Evolutionary conservation across 92 coral and sea anemone species (phyloP).

Genomic region (Virgularia gustaviana): DNA sequence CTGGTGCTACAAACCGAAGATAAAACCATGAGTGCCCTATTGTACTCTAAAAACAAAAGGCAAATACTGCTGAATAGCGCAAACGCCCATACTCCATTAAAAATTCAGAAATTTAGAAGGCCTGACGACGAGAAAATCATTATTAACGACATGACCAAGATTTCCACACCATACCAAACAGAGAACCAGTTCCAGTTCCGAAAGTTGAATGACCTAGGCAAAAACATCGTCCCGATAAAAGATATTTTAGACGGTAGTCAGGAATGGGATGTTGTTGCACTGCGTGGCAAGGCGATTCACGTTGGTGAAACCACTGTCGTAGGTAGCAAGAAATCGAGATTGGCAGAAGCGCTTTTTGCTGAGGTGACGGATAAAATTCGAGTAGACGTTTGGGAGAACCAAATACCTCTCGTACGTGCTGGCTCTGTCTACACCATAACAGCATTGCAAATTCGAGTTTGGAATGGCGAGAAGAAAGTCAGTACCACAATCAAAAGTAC

Average conservation of each 20-base stretch:
- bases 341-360: constrained; percentile 31
- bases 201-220: neutral
- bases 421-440: constrained; percentile 39
- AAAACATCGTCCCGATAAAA: constrained; percentile 24
- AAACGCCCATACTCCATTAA: constrained; percentile 41
- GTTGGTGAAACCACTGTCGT: constrained; percentile 41
- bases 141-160: constrained; percentile 59
- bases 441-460: constrained; percentile 41
- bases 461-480: constrained; percentile 35
- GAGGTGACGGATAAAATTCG: constrained; percentile 23
- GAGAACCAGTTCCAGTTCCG: constrained; percentile 55
- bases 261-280: constrained; percentile 55
- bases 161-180: constrained; percentile 43
- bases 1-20: constrained; percentile 51
- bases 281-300: constrained; percentile 48
- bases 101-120: constrained; percentile 50
- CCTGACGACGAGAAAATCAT: constrained; percentile 45
- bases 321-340: constrained; percentile 23
- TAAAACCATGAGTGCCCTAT: constrained; percentile 43
- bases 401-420: constrained; percentile 26
- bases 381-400: constrained; percentile 43
- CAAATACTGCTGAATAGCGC: constrained; percentile 43
- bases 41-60: constrained; percentile 48
- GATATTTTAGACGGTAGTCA: constrained; percentile 33
- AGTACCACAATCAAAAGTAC: constrained; percentile 7